Base-by-base conservation (phyloP, 2,888 invertebrate species). In the Uloborus plumipes region DNA sequence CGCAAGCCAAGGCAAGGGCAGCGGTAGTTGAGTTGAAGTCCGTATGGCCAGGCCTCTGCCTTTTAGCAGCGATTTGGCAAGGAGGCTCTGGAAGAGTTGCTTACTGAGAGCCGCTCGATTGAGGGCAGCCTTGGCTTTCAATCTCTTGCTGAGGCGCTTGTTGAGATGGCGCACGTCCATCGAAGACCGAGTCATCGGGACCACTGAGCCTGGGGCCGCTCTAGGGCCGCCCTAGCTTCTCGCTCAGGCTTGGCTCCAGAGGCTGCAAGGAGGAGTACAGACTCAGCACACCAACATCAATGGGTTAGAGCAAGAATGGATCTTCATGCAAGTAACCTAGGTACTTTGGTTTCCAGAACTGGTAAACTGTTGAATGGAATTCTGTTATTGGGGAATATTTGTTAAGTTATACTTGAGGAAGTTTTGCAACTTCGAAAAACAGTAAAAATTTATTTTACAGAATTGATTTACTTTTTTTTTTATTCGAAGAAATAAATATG, bases 121-220 rank as follows among this genome's bases (percentile, higher is more conserved):
- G 31, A 76, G 66, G 39, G 77, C 77, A 66, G 82, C 81, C 71
- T 84, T 84, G 16, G 82, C 82, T 72, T 84, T 84, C 61, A 84
- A 71, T 79, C 82, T 53, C 65, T 78, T 84, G 82, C 78, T 84
- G 69, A 84, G 78, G 61, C 84, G 78, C 70, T 82, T 84, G 74
- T 82, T 82, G 62, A 82, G 78, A 65, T 80, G 70, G 66, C 80
- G 66, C 78, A 84, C 84, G 16, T 84, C 84, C 78, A 84, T 84
- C 72, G 84, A 82, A 53, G 83, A 72, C 50, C 83, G 83, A 66
- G 83, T 83, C 83, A 83, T 83, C 64, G 76, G 83, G 77, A 69
- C 75, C 49, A 49, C 64, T 66, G 71, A 69, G 58, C 69, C 49
- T 70, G 80, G 74, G 80, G 80, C 80, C 80, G 20, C 47, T n/a